Percentiles rank a stretch among this genome's conserved stretches.
phyloP scores from a whole-genome alignment of 2,888 invertebrate species.

The Mesoligia furuncula region DNA sequence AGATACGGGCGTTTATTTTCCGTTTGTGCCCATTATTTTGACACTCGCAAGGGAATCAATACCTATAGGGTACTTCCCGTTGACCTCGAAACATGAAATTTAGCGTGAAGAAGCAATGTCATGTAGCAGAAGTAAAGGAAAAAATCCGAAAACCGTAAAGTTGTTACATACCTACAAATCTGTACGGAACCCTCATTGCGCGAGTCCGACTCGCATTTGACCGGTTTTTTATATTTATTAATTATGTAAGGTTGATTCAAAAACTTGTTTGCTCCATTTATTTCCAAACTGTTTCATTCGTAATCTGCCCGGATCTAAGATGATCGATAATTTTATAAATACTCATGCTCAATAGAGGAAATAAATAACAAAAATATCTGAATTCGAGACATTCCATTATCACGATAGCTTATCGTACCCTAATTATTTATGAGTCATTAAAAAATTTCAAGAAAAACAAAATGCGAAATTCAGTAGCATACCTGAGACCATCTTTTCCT shows the following conservation, averaged over 20 bases:
- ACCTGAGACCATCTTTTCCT: constrained; percentile 98
- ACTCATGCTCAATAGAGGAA: constrained; percentile 7
- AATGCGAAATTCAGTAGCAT: constrained; percentile 37
- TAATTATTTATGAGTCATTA: constrained; percentile 22
- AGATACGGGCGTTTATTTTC: no score
- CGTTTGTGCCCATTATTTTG: no score
- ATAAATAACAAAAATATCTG: constrained; percentile 29
- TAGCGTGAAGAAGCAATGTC: no score
- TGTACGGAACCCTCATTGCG: no score
- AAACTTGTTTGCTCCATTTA: not conserved
- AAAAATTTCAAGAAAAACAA: constrained; percentile 9
- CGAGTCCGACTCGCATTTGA: no score
- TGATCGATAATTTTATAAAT: constrained; percentile 24
- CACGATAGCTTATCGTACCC: constrained; percentile 46
- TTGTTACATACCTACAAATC: no score
- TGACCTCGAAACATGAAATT: no score
- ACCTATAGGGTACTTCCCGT: no score
- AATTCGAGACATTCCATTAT: constrained; percentile 22
- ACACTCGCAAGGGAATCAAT: no score
- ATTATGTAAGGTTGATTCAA: not conserved
- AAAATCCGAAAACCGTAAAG: no score
- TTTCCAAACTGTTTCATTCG: not conserved
- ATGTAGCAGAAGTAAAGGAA: no score
- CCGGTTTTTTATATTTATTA: not conserved
- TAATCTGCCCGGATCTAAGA: constrained; percentile 31